Base-by-base conservation (phyloP, 2,113 vertebrate species). In the Sander lucioperca region DNA sequence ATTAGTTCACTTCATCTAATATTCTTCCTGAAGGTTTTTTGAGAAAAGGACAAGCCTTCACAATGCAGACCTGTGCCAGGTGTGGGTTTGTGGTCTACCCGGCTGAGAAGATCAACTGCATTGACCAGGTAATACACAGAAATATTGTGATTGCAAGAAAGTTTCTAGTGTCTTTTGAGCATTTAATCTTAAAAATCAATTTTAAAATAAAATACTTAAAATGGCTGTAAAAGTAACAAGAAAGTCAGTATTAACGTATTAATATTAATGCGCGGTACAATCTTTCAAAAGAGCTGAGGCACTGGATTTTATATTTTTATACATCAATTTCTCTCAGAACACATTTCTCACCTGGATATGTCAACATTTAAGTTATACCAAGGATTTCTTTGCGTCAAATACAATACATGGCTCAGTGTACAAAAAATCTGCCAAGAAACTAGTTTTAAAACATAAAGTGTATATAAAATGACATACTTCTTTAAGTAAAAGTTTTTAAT, bases 91-190 rank as follows among this genome's bases (percentile, higher is more conserved):
- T 97, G 91, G 97, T 99, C 51, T 99, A 99, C 74, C 97, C 97
- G 77, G 98, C 97, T n/a, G 98, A 99, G 94, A 99, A 99, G 96
- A 96, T 99, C 95, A 99, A 97, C 95, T 98, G 97, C 90, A 95
- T 99, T 90, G 97, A 98, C 76, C 98, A 98, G 98, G 98, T 99
- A 93, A 85, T 73, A 79, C 80, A 56, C 3, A 45, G 11, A 66
- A 30, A 61, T 27, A 48, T 11, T 47, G 23, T 16, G 30, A 57
- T 36, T 1, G 8, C 3, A 57, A 72, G 8, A 23, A 61, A 16
- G 23, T 69, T 66, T 33, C 21, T 48, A 21, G 54, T 72, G 10
- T 61, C 27, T 56, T 14, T 19, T 64, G 13, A 47, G 6, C 7
- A 23, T 54, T 64, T 70, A 19, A 61, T 36, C 1, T 11, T 33